These are phyloP conservation scores for Caenorhabditis wallacei DNA, from an alignment of 2,888 invertebrate species.

Conservation along the genomic window DNA sequence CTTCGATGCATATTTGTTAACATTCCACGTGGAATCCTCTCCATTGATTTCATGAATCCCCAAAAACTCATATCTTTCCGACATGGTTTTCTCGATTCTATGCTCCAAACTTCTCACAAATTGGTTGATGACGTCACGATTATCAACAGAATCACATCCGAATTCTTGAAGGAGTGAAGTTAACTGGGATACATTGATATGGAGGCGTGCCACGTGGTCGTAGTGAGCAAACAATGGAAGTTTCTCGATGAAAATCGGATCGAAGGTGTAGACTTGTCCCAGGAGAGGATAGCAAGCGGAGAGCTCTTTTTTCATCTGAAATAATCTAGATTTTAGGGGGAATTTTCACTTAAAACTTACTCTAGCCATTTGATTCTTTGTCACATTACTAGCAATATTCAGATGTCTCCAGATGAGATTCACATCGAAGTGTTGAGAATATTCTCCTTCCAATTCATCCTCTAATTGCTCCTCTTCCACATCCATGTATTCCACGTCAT, in stretches of 20 bases:
- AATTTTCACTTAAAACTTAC: slow-evolving; percentile 11
- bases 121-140: slow-evolving; percentile 30
- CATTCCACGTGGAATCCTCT: background rate
- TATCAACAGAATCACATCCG: slow-evolving; percentile 35
- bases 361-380: slow-evolving; percentile 41
- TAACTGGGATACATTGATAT: slow-evolving; percentile 13
- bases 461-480: slow-evolving; percentile 22
- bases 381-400: slow-evolving; percentile 42
- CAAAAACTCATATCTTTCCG: slow-evolving; percentile 61
- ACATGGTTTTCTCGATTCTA: slow-evolving; percentile 59
- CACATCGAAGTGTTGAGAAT: slow-evolving; percentile 32
- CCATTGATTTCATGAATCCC: slow-evolving; percentile 29
- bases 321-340: too few species aligned
- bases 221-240: slow-evolving; percentile 39
- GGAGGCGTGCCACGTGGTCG: slow-evolving; percentile 52
- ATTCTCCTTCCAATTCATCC: slow-evolving; percentile 43
- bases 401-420: slow-evolving; percentile 46
- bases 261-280: slow-evolving; percentile 61
- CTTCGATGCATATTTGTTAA: slow-evolving; percentile 11
- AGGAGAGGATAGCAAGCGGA: slow-evolving; percentile 39
- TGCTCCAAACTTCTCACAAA: slow-evolving; percentile 36
- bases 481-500: slow-evolving; percentile 43
- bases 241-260: slow-evolving; percentile 59
- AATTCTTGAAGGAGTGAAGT: slow-evolving; percentile 23
- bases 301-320: slow-evolving; percentile 48